These are phyloP conservation scores for Onthophagus taurus DNA, from an alignment of 1,140 invertebrate species.

Conservation along the genomic window DNA sequence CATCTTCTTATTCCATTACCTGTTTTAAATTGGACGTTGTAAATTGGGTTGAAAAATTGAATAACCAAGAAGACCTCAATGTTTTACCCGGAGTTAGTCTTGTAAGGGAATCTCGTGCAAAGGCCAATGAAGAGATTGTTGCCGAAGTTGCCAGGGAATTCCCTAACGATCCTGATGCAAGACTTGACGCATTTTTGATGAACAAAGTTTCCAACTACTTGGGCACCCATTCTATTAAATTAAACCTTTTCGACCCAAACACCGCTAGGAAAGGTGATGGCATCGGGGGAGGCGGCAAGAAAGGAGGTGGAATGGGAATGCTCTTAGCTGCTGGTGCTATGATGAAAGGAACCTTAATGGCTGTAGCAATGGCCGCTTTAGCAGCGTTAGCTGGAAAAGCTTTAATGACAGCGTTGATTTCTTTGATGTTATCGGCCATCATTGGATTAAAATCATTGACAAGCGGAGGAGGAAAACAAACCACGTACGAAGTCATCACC, in stretches of 20 bases:
- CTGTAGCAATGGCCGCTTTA: slow-evolving; percentile 62
- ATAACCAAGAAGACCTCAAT: slow-evolving; percentile 50
- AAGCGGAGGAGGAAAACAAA: slow-evolving; percentile 57
- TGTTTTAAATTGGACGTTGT: slow-evolving; percentile 72
- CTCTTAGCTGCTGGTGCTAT: slow-evolving; percentile 49
- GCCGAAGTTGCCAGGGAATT: slow-evolving; percentile 61
- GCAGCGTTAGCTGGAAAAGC: slow-evolving; percentile 75
- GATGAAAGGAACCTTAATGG: slow-evolving; percentile 66
- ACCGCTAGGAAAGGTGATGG: slow-evolving; percentile 37
- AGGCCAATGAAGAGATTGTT: slow-evolving; percentile 55
- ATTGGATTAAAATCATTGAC: slow-evolving; percentile 65
- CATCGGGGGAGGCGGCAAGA: slow-evolving; percentile 42
- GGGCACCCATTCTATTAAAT: slow-evolving; percentile 59
- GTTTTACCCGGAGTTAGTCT: slow-evolving; percentile 62
- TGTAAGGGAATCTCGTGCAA: slow-evolving; percentile 51
- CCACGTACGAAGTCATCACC: slow-evolving; percentile 73
- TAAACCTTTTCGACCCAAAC: slow-evolving; percentile 58
- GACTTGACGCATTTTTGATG: slow-evolving; percentile 65
- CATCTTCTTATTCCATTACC: slow-evolving; percentile 58
- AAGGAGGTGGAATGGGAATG: slow-evolving; percentile 47
- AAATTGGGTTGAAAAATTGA: slow-evolving; percentile 61
- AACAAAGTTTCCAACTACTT: slow-evolving; percentile 61
- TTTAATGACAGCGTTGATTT: slow-evolving; percentile 71
- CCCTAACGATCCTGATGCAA: slow-evolving; percentile 62
- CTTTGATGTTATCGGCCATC: slow-evolving; percentile 65